phyloP scores from a whole-genome alignment of 1,140 invertebrate species.

The Meteorus sp. region DNA sequence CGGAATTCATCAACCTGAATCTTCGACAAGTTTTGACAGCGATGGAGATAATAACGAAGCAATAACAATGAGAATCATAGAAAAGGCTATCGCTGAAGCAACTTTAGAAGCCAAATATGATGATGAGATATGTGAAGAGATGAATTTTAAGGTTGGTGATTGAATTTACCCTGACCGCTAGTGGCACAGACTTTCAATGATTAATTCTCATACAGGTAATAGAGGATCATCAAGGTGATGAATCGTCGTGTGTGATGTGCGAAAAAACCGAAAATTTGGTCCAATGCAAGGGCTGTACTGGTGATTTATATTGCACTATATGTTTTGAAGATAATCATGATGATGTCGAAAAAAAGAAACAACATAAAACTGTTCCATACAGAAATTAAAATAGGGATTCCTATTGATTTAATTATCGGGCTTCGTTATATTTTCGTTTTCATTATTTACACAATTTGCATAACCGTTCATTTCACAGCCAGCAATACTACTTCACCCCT shows the following conservation, averaged over 20 bases:
- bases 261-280: conserved; percentile 38
- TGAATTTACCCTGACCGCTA: too few species aligned
- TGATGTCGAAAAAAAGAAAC: conserved; percentile 43
- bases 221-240: conserved; percentile 32
- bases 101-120: conserved; percentile 42
- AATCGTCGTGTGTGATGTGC: conserved; percentile 43
- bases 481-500: not conserved
- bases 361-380: conserved; percentile 39
- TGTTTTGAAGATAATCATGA: conserved; percentile 51
- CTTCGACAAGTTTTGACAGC: not conserved
- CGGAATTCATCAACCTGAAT: conserved; percentile 37
- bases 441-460: conserved; percentile 24
- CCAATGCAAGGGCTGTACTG: conserved; percentile 42
- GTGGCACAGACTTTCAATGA: too few species aligned
- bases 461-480: conserved; percentile 5
- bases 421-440: too few species aligned
- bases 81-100: conserved; percentile 46
- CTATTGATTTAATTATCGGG: conserved; percentile 14
- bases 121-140: conserved; percentile 37
- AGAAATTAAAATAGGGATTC: conserved; percentile 24
- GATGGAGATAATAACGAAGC: conserved; percentile 40
- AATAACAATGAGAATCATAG: conserved; percentile 43
- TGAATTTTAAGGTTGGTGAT: conserved; percentile 37
- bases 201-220: not conserved
- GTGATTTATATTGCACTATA: conserved; percentile 44